These are phyloP conservation scores for Cataglyphis altisquamis DNA, from an alignment of 2,888 invertebrate species.

Conservation along the genomic window DNA sequence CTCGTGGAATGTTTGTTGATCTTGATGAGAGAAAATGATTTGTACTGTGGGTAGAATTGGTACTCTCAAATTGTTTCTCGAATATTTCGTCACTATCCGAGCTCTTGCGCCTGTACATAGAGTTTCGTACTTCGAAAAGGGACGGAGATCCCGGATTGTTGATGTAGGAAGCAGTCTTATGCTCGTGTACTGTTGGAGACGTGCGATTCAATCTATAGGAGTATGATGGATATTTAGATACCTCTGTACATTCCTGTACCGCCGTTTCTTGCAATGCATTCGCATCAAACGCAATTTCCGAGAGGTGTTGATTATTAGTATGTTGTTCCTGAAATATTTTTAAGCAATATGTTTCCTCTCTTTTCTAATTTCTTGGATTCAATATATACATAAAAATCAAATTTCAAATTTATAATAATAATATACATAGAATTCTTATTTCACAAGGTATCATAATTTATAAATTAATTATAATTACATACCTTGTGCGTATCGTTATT, in stretches of 20 bases:
- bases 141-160: conserved; percentile 57
- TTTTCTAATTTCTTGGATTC: background rate
- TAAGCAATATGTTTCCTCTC: background rate
- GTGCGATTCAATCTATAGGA: conserved; percentile 47
- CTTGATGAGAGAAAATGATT: conserved; percentile 55
- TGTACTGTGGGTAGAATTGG: conserved; percentile 45
- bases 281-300: conserved; percentile 43
- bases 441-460: background rate
- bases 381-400: background rate
- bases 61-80: conserved; percentile 55
- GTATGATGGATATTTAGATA: conserved; percentile 44
- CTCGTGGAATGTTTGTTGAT: conserved; percentile 55
- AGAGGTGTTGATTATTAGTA: conserved; percentile 52
- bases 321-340: conserved; percentile 61
- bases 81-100: conserved; percentile 58
- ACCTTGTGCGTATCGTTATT: conserved; percentile 66
- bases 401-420: background rate
- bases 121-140: conserved; percentile 49
- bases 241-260: conserved; percentile 52
- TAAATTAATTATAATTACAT: conserved; percentile 4
- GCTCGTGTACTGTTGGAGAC: conserved; percentile 52
- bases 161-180: conserved; percentile 30
- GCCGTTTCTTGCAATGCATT: conserved; percentile 53
- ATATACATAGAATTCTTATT: background rate
- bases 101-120: conserved; percentile 48